These are phyloP conservation scores for Chaetodon trifasciatus DNA, from an alignment of 2,797 vertebrate genomes.

Conservation along the genomic window DNA sequence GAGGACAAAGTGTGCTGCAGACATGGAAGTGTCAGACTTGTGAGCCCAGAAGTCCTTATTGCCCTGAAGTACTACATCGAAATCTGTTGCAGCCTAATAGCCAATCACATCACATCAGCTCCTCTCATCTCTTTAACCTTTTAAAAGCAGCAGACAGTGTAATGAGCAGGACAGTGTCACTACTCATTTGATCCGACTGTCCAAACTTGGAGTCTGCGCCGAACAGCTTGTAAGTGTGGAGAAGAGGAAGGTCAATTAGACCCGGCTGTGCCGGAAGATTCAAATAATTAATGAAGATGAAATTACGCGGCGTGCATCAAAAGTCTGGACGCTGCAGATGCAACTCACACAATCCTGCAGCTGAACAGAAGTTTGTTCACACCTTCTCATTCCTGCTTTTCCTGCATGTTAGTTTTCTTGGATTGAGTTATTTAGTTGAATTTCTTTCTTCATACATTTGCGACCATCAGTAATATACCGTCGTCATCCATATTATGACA, in stretches of 20 bases:
- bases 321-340: slow-evolving; percentile 14
- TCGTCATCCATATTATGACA: no score
- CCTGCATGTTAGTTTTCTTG: no score
- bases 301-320: background rate
- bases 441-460: no score
- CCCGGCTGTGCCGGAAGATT: slow-evolving; percentile 5
- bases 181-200: slow-evolving; percentile 17
- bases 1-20: background rate
- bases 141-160: slow-evolving; percentile 17
- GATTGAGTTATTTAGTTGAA: no score
- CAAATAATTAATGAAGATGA: slow-evolving; percentile 30
- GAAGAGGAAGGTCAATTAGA: slow-evolving; percentile 28
- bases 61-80: background rate
- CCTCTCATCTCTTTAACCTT: slow-evolving; percentile 18
- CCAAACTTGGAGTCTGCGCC: slow-evolving; percentile 9
- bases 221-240: slow-evolving; percentile 17
- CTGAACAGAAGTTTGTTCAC: no score
- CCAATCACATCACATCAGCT: background rate
- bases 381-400: no score
- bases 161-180: slow-evolving; percentile 36
- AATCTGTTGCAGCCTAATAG: background rate
- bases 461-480: no score
- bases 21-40: background rate
- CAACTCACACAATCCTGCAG: background rate
- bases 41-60: background rate